Base-by-base conservation (phyloP, 35 echinoderm and acorn worm genomes). In the Nesometra sesokonis region DNA sequence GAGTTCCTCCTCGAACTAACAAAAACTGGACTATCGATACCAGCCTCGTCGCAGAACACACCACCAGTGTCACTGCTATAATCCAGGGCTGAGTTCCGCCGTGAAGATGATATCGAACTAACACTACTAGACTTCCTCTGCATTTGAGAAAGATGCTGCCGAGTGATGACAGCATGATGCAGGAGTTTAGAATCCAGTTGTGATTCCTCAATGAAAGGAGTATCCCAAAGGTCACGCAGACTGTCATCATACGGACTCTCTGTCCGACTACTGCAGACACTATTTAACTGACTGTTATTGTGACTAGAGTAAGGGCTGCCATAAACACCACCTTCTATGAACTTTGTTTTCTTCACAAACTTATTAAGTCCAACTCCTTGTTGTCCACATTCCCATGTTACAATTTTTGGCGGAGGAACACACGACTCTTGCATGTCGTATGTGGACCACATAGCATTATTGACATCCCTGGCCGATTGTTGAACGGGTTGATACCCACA, bases 321-420 rank as follows among this genome's bases (percentile, higher is more conserved):
- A 82, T 99, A 99, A 27, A 99, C 96, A 80, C 96, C 96, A 36
- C 96, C 96, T 31, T 93, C 92, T 39, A 99, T 99, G 79, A 99
- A 99, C 32, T 89, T 84, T 13, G 89, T 30, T n/a, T 86, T 47
- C 30, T 79, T 81, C 52, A 88, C 86, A 34, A 90, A 80, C 11
- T 81, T 67, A 78, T 86, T 90, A 19, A 93, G 38, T 36, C 89
- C 85, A 78, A 79, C 85, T 19, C 91, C 92, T 5, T 29, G 29
- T 5, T 83, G 36, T 0, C 33, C 32, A 31, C 36, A 37, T 35
- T 90, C 88, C 92, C 92, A 94, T 29, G 88, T 94, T 33, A 99
- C 96, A 32, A 99, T 88, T 35, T 99, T 99, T 11, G 96, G 96
- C 33, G 88, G 96, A 21, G 90, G 89, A 29, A 91, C 77, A 17